phyloP scores from a whole-genome alignment of 2,797 vertebrate species.

The Pagetopsis macropterus region DNA sequence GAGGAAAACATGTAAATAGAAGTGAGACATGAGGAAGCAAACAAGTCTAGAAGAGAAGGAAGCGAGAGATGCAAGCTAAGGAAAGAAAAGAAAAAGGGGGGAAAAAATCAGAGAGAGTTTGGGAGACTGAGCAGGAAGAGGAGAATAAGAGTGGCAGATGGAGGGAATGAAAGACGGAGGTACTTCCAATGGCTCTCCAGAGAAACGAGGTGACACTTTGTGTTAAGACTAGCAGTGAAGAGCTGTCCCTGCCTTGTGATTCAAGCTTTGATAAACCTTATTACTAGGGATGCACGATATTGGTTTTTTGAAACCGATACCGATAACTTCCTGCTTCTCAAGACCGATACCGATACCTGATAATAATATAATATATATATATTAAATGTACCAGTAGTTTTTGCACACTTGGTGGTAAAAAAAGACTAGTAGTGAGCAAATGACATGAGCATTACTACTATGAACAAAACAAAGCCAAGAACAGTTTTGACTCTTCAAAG shows the following conservation, averaged over 20 bases:
- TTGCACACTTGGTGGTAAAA: no score
- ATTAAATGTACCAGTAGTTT: no score
- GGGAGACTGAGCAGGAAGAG: constrained; percentile 12
- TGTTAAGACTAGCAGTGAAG: constrained; percentile 51
- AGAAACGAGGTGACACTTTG: constrained; percentile 59
- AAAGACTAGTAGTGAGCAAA: no score
- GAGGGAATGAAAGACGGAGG: constrained; percentile 35
- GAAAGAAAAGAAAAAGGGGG: background rate
- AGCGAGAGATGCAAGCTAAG: constrained; percentile 43
- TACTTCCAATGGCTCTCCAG: constrained; percentile 51
- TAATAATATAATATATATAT: no score
- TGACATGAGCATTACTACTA: no score
- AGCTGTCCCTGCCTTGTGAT: constrained; percentile 45
- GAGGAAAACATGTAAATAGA: constrained; percentile 62
- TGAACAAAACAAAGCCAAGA: no score
- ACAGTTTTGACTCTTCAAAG: no score
- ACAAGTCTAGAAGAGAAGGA: constrained; percentile 46
- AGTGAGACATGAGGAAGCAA: constrained; percentile 62
- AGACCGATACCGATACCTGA: no score
- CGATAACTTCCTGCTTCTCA: no score
- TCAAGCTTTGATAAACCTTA: constrained; percentile 55
- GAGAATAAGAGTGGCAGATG: constrained; percentile 39
- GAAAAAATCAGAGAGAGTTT: constrained; percentile 3
- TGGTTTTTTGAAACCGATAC: no score
- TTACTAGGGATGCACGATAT: constrained; percentile 22